A percentile compares a stretch with the other conserved stretches of the same genome.
phyloP scores from a whole-genome alignment of 2,888 invertebrate species.

The Pelosia muscerda region DNA sequence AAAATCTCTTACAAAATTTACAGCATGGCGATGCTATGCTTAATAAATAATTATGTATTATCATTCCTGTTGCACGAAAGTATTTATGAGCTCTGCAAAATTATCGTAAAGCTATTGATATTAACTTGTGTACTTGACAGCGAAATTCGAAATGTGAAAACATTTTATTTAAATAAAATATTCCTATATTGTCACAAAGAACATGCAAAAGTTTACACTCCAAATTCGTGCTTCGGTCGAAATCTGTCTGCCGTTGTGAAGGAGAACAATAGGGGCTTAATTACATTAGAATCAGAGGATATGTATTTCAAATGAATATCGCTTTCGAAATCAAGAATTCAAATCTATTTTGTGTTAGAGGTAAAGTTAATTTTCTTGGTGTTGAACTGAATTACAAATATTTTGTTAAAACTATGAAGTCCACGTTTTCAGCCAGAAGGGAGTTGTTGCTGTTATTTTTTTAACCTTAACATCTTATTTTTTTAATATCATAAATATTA shows the following conservation, averaged over 20 bases:
- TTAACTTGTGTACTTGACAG: neutral
- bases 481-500: too few relatives aligned
- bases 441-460: too few relatives aligned
- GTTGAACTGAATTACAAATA: neutral
- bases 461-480: too few relatives aligned
- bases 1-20: too few relatives aligned
- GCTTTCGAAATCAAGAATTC: neutral
- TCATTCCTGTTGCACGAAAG: too few relatives aligned
- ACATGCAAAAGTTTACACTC: neutral
- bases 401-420: too few relatives aligned
- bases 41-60: too few relatives aligned
- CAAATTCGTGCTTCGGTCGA: neutral
- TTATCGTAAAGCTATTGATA: neutral
- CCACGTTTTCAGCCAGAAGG: too few relatives aligned
- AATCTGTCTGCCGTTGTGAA: neutral
- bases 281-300: neutral
- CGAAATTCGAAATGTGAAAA: neutral
- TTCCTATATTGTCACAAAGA: neutral
- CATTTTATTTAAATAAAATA: neutral
- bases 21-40: too few relatives aligned
- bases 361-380: neutral
- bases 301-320: neutral
- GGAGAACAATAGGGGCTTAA: conserved; percentile 5
- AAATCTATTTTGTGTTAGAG: neutral
- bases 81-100: too few relatives aligned